Percentiles rank a stretch among this genome's conserved stretches.
Evolutionary conservation across 2,888 invertebrate species (phyloP).

Genomic region (Drosophila macrothrix): DNA sequence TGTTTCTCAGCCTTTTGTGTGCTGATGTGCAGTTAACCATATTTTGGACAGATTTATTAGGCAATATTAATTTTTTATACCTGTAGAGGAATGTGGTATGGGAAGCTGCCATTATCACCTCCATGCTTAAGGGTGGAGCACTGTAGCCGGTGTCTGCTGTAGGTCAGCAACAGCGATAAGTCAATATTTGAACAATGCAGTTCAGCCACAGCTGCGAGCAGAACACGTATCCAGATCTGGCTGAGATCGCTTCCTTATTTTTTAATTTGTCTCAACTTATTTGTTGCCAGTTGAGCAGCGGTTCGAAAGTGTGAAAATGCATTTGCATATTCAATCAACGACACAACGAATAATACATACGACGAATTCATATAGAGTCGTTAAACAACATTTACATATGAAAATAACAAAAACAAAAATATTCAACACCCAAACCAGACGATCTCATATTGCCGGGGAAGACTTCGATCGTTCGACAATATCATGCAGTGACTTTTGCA

Average conservation of each 20-base stretch:
- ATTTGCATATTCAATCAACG: conserved; percentile 84
- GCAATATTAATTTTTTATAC: conserved; percentile 72
- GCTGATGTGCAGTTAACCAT: conserved; percentile 64
- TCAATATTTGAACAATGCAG: conserved; percentile 28
- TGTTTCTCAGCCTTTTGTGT: conserved; percentile 41
- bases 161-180: conserved; percentile 51
- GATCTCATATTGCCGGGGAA: conserved; percentile 21
- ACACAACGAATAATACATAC: conserved; percentile 70
- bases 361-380: conserved; percentile 78
- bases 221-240: conserved; percentile 1
- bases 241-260: conserved; percentile 4
- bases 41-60: conserved; percentile 81
- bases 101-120: conserved; percentile 72
- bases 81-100: conserved; percentile 42
- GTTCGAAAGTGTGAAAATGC: conserved; percentile 82
- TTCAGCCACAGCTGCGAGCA: conserved; percentile 4
- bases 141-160: conserved; percentile 52
- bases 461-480: conserved; percentile 28
- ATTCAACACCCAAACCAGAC: conserved; percentile 50
- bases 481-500: conserved; percentile 48
- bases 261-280: conserved; percentile 23
- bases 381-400: conserved; percentile 78
- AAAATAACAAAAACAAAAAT: conserved; percentile 64
- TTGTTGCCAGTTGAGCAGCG: conserved; percentile 43
- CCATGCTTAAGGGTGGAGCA: conserved; percentile 13